Evolutionary conservation across 2,888 invertebrate species (phyloP).

Genomic region (Hoplodrina ambigua): DNA sequence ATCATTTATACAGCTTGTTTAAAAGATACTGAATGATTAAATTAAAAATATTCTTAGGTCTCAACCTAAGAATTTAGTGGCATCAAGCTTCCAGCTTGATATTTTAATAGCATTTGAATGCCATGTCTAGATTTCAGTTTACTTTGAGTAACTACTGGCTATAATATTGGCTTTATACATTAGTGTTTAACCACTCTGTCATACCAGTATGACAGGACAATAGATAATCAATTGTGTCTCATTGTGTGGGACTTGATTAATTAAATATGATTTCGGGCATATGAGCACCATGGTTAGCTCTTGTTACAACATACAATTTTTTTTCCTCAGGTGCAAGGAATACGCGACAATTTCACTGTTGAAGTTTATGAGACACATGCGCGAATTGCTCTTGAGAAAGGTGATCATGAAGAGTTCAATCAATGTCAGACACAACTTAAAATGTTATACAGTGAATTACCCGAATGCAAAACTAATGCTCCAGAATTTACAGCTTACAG

Average conservation of each 20-base stretch:
- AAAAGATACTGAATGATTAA: too few species aligned
- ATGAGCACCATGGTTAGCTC: not conserved
- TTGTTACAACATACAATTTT: not conserved
- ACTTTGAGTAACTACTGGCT: too few species aligned
- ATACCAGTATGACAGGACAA: too few species aligned
- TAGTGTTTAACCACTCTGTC: too few species aligned
- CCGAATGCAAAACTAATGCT: constrained; percentile 92
- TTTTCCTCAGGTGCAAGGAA: constrained; percentile 95
- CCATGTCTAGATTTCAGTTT: too few species aligned
- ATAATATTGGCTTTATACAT: too few species aligned
- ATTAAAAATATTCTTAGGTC: not conserved
- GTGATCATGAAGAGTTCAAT: constrained; percentile 99
- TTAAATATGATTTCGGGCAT: too few species aligned
- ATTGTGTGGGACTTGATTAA: too few species aligned
- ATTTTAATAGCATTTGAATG: not conserved
- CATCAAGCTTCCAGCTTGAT: not conserved
- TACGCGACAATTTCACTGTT: constrained; percentile 98
- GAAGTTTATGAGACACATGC: constrained; percentile 99
- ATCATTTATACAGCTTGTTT: not conserved
- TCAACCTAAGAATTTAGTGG: not conserved
- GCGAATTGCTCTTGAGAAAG: constrained; percentile 98
- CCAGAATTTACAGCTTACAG: constrained; percentile 99
- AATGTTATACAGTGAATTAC: constrained; percentile 96
- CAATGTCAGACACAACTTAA: constrained; percentile 99
- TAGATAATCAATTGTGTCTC: too few species aligned